These are phyloP conservation scores for Bathynomus jamesi DNA, from an alignment of 1,140 invertebrate species.

Conservation along the genomic window DNA sequence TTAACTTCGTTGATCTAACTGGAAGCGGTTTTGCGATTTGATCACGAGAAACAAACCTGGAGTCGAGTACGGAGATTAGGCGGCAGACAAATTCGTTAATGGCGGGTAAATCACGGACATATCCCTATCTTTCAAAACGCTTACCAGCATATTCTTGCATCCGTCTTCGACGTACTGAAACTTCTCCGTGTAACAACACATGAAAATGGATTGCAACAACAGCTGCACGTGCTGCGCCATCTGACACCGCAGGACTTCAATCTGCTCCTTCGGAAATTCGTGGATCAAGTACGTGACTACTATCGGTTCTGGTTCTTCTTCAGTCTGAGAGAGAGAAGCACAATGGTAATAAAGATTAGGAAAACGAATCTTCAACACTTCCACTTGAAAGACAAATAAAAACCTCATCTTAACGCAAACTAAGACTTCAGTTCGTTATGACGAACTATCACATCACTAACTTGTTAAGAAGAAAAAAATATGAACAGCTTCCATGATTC, in stretches of 20 bases:
- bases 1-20: too few relatives aligned
- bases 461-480: not conserved
- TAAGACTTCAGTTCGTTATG: not conserved
- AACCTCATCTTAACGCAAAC: not conserved
- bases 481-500: not conserved
- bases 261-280: not conserved
- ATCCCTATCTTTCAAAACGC: too few relatives aligned
- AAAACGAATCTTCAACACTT: too few relatives aligned
- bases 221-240: not conserved
- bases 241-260: not conserved
- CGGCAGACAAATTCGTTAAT: too few relatives aligned
- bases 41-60: too few relatives aligned
- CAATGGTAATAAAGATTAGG: too few relatives aligned
- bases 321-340: too few relatives aligned
- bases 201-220: not conserved
- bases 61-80: too few relatives aligned
- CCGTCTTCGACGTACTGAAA: not conserved
- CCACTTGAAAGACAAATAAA: not conserved
- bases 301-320: not conserved
- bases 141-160: not conserved
- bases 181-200: not conserved
- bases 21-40: too few relatives aligned
- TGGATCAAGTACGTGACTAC: not conserved
- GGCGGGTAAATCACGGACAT: too few relatives aligned
- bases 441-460: not conserved